Conservation (phyloP, 2,888 invertebrate genomes). For the Synergus itoensis region DNA sequence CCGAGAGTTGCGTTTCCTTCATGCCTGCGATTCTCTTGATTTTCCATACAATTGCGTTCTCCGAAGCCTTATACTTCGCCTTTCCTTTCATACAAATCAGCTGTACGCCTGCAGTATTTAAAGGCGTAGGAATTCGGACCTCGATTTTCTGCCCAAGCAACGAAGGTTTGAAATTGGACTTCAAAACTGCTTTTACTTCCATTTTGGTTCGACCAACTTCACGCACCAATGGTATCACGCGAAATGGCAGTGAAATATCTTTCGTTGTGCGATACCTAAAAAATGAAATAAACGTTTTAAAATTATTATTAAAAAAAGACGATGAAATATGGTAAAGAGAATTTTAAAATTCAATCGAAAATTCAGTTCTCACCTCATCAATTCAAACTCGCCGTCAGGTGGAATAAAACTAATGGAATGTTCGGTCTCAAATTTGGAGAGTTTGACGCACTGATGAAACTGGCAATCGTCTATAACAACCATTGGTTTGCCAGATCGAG, state of each 20-base stretch:
- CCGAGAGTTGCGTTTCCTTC: conserved; percentile 99
- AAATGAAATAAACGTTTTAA: conserved; percentile 32
- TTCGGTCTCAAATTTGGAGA: conserved; percentile 99
- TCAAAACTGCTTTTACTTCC: conserved; percentile 99
- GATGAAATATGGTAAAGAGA: conserved; percentile 31
- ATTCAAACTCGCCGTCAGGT: conserved; percentile 99
- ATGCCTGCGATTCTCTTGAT: conserved; percentile 97
- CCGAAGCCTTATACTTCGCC: conserved; percentile 99
- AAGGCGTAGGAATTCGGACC: conserved; percentile 98
- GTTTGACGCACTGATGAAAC: conserved; percentile 99
- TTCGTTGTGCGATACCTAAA: conserved; percentile 98
- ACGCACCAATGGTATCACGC: conserved; percentile 98
- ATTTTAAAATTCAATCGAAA: conserved; percentile 8
- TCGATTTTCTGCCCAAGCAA: conserved; percentile 99
- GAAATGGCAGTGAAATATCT: conserved; percentile 99
- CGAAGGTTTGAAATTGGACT: conserved; percentile 99
- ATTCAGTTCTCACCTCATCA: conserved; percentile 90
- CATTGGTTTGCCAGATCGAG: conserved; percentile 96
- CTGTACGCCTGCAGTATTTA: conserved; percentile 99
- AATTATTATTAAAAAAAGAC: conserved; percentile 39
- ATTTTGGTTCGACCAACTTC: conserved; percentile 99
- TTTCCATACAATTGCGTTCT: conserved; percentile 97
- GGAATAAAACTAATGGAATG: conserved; percentile 99
- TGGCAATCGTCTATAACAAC: conserved; percentile 99
- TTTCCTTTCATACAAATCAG: conserved; percentile 99